These are phyloP conservation scores for Hydropsyche tenuis DNA, from an alignment of 1,140 invertebrate species.

Conservation along the genomic window DNA sequence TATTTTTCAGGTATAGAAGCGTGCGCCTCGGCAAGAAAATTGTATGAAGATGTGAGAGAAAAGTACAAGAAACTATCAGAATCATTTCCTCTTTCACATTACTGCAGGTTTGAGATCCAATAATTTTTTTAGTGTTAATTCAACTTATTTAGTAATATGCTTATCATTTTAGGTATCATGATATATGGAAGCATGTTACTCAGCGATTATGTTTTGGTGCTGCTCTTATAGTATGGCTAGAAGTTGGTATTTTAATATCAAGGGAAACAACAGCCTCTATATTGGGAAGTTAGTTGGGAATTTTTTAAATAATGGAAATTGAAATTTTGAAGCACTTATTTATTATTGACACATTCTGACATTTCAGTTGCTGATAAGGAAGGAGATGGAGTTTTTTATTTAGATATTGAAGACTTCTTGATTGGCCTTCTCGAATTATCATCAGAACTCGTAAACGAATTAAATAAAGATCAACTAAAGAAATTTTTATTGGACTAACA, in stretches of 20 bases:
- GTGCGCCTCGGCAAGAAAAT: constrained; percentile 31
- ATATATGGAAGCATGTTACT: constrained; percentile 85
- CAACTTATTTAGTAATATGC: background rate
- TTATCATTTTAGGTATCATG: constrained; percentile 71
- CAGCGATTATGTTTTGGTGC: constrained; percentile 80
- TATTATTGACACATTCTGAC: too few species aligned
- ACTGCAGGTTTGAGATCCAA: constrained; percentile 34
- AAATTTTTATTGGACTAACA: constrained; percentile 39
- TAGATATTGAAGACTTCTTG: constrained; percentile 91
- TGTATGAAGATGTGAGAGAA: constrained; percentile 41
- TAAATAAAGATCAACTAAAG: background rate
- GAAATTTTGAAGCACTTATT: background rate
- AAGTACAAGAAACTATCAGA: constrained; percentile 31
- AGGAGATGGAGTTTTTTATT: constrained; percentile 76
- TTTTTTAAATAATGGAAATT: background rate
- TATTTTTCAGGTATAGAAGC: constrained; percentile 32
- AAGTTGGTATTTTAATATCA: constrained; percentile 74
- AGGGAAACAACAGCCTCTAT: constrained; percentile 79
- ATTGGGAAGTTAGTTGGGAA: constrained; percentile 71
- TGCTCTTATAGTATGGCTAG: constrained; percentile 80
- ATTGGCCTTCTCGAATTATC: constrained; percentile 82
- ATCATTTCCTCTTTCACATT: constrained; percentile 40
- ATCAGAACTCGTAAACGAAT: constrained; percentile 76
- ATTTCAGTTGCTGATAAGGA: constrained; percentile 57
- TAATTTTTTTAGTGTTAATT: background rate